Evolutionary conservation across 2,888 invertebrate species (phyloP).

Genomic region (Papilio demoleus): DNA sequence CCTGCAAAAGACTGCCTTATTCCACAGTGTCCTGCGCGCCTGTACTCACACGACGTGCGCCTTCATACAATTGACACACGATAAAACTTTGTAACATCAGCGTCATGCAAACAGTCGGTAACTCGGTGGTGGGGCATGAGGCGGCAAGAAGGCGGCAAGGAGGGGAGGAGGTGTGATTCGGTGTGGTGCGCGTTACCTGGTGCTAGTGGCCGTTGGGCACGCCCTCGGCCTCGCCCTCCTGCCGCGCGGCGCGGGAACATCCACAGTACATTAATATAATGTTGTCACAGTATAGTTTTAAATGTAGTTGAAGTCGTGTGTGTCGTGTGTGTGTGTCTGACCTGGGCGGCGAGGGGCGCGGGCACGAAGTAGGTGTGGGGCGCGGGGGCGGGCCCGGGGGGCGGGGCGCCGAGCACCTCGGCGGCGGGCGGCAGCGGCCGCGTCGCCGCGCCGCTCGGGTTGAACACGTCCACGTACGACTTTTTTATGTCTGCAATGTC

Average conservation of each 20-base stretch:
- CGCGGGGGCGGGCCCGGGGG: constrained; percentile 65
- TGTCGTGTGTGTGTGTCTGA: constrained; percentile 30
- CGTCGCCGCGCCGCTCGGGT: constrained; percentile 84
- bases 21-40: too few relatives aligned
- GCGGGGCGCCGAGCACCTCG: constrained; percentile 53
- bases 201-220: constrained; percentile 67
- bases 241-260: constrained; percentile 51
- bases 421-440: constrained; percentile 65
- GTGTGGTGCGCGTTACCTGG: constrained; percentile 51
- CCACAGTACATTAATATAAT: constrained; percentile 11
- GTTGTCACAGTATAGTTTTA: background rate
- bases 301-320: background rate
- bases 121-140: too few relatives aligned
- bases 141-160: too few relatives aligned
- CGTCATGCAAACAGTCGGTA: too few relatives aligned
- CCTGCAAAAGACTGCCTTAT: too few relatives aligned
- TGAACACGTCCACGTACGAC: constrained; percentile 95
- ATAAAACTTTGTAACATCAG: too few relatives aligned
- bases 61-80: too few relatives aligned
- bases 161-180: background rate
- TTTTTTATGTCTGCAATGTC: constrained; percentile 89
- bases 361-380: constrained; percentile 55
- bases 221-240: constrained; percentile 55
- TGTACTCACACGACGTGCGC: too few relatives aligned
- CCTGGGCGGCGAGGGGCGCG: constrained; percentile 45